Base-by-base conservation (phyloP, 2,888 invertebrate genomes). In the Bibio marci region DNA sequence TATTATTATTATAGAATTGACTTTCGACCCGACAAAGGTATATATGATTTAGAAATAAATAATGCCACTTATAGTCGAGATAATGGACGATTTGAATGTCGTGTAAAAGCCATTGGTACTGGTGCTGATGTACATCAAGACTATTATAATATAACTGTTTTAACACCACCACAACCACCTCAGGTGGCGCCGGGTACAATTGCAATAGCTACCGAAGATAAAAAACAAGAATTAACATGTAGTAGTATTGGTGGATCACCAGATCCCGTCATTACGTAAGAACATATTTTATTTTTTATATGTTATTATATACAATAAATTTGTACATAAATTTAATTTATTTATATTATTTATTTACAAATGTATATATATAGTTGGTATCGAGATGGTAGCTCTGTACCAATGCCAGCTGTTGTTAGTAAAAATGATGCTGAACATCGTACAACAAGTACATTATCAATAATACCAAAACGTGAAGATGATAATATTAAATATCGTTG, bases 11-110 rank as follows among this genome's bases (percentile, higher is more conserved):
- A 27, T 59, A 83, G 82, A 59, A 69, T 85, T 52, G 80, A 80
- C 54, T 81, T 77, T 59, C 73, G 76, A 47, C 83, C 86, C 31
- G 71, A 71, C 42, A 73, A 77, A 44, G 91, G 92, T 43, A 71
- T 73, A 42, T 94, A 91, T 67, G 90, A 92, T 64, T 69, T 94
- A 51, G 70, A 80, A 59, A 88, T 94, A 52, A 73, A 78, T 46
- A 86, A 85, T 58, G 86, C 90, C 35, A 81, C 85, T 37, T 92
- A 90, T 65, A 85, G 80, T 56, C 71, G 83, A 15, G 91, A 88
- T 67, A 90, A 90, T 62, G 91, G 88, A 39, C 75, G 78, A 52
- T 92, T 88, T 67, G 88, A 86, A 65, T 94, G 91, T 63, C 79
- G 80, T 51, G 78, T 80, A 53, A 86, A 79, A 67, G 86, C 76